A percentile compares a stretch with the other conserved stretches of the same genome.
Conservation (phyloP, 2,113 vertebrate species). For the Gorilla gorilla region DNA sequence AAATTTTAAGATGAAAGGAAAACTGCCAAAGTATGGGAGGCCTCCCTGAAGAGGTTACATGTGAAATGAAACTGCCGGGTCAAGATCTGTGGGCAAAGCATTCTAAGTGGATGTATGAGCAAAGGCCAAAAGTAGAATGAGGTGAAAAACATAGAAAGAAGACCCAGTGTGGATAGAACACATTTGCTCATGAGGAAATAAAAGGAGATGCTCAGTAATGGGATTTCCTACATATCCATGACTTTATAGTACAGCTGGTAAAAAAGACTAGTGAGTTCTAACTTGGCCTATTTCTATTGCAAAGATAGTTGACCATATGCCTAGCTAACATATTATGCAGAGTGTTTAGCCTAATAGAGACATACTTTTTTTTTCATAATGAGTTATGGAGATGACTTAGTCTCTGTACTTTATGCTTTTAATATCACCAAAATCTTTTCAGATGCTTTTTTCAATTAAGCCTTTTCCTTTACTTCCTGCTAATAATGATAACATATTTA, state of each 20-base stretch:
- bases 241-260: neutral
- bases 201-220: neutral
- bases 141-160: neutral
- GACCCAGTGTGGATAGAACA: neutral
- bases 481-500: conserved; percentile 57
- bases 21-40: neutral
- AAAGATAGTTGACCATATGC: neutral
- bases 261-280: neutral
- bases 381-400: conserved; percentile 14
- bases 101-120: neutral
- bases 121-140: neutral
- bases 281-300: neutral
- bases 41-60: neutral
- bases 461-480: conserved; percentile 45
- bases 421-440: conserved; percentile 58
- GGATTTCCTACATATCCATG: neutral
- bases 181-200: neutral
- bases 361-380: neutral
- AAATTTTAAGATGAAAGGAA: neutral
- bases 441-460: conserved; percentile 50
- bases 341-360: neutral
- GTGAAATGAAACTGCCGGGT: neutral
- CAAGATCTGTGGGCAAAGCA: neutral
- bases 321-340: neutral
- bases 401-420: conserved; percentile 58